Evolutionary conservation across 1,140 invertebrate genomes (phyloP), one percentile per base, ranked within the genome.

Genomic region (Ericerus pela): DNA sequence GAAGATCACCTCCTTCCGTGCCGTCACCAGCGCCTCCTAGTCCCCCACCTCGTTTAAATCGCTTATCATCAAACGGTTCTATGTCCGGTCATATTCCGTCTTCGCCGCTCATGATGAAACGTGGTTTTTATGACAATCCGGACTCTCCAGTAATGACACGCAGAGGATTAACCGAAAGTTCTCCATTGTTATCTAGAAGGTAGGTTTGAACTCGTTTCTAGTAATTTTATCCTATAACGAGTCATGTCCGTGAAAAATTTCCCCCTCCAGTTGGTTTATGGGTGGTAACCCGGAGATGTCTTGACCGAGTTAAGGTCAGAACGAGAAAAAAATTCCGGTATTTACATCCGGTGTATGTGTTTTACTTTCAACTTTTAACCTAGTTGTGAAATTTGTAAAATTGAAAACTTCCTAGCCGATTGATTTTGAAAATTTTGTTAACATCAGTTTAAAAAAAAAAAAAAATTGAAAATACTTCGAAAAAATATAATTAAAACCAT

Each of bases 21-120:
- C 60, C 57, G 62, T 65, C 55, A 31, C 37, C 28, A 57, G 69
- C 69, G 63, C 78, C 68, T 71, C 78, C 69, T 56, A 76, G 80
- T 69, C 79, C 79, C 54, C 79, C 79, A 31, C 78, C 79, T 47
- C 72, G 79, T 62, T 68, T 79, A n/a, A 80, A 73, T 69, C 71
- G 79, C 27, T 31, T 58, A 22, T 56, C 54, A 24, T 38, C 24
- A 1, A 52, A 33, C 6, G 74, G 74, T 14, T 30, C 61, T 12
- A 65, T 63, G 55, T 62, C 59, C 53, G 65, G 65, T 33, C 30
- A 58, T 51, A 12, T 58, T 47, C 58, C 59, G 31, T 75, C 79
- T 62, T 80, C 78, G 41, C 79, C 79, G 37, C 68, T 81, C 52
- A 65, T 78, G 36, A 61, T 77, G 54, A 72, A 79, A 55, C 75